These are phyloP conservation scores for Erinaceus europaeus DNA, from an alignment of 2,113 vertebrate species.

Conservation along the genomic window DNA sequence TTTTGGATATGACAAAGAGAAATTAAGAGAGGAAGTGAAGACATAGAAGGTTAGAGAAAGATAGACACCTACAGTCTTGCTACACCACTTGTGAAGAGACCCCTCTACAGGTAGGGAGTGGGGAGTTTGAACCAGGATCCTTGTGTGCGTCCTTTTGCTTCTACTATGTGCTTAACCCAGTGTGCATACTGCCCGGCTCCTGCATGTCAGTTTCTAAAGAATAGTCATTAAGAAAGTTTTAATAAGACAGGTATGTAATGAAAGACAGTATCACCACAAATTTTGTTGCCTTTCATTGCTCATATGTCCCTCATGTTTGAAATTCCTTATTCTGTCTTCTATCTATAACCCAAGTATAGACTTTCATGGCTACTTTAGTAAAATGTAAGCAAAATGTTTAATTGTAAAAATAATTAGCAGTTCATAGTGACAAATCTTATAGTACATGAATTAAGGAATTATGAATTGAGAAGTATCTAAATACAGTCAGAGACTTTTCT, in stretches of 20 bases:
- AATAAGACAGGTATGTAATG: not conserved
- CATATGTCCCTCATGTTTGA: not conserved
- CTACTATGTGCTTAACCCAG: too few species aligned
- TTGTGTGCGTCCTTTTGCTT: too few species aligned
- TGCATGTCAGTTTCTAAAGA: not conserved
- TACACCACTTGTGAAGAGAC: too few species aligned
- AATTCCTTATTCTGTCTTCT: not conserved
- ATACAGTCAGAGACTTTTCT: not conserved
- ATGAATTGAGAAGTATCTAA: slow-evolving; percentile 8
- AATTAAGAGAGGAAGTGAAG: too few species aligned
- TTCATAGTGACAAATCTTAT: not conserved
- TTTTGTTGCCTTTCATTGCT: not conserved
- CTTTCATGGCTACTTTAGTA: not conserved
- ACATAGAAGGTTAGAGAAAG: too few species aligned
- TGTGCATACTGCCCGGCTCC: too few species aligned
- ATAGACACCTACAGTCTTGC: too few species aligned
- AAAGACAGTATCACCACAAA: not conserved
- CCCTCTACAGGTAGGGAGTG: too few species aligned
- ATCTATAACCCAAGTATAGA: not conserved
- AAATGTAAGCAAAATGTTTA: not conserved
- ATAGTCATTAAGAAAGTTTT: not conserved
- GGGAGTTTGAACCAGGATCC: too few species aligned
- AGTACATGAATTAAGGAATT: not conserved
- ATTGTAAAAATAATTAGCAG: too few species aligned
- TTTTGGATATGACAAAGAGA: too few species aligned